Base-by-base conservation (phyloP, 2,797 vertebrate species). In the Pampus argenteus region DNA sequence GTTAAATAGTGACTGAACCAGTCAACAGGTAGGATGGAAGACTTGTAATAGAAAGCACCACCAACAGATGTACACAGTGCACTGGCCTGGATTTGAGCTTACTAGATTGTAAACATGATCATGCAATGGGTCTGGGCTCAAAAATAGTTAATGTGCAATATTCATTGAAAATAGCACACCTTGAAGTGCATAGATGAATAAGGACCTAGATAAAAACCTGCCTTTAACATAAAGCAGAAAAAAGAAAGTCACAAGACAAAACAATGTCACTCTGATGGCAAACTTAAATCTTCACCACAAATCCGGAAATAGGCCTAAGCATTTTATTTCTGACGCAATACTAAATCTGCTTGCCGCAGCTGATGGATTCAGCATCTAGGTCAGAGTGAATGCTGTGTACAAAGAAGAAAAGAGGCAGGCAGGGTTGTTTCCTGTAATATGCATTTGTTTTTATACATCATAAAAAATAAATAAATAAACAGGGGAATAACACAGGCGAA, bases 311-410 rank as follows among this genome's bases (percentile, higher is more conserved):
- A 59, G 62, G 69, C 73, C 85, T 66, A 76, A 78, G 84, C 54
- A 85, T 87, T 91, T 81, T 52, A 71, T 77, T 81, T 84, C 81
- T 87, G 82, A 89, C 25, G 77, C 84, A 88, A 86, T 64, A 74
- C 71, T 69, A 87, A 88, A 90, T 86, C 74, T 89, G 85, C 81
- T 89, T 86, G 78, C 79, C 20, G 58, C 83, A 87, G 85, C 79
- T 89, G 87, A 85, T 83, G 83, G 82, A 87, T 86, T 81, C 74
- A 72, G 74, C 78, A 90, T 88, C 68, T 90, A 88, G 87, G 91
- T 91, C 89, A 91, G 61, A 81, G 71, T 71, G 58, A 86, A 88
- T 65, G 71, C 72, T 67, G 68, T 62, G 67, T 67, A 63, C 61
- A 67, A 29, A 71, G 52, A 54, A 52, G 67, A 65, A 22, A 29